phyloP scores from a whole-genome alignment of 2,888 invertebrate species.

The Celastrina argiolus region DNA sequence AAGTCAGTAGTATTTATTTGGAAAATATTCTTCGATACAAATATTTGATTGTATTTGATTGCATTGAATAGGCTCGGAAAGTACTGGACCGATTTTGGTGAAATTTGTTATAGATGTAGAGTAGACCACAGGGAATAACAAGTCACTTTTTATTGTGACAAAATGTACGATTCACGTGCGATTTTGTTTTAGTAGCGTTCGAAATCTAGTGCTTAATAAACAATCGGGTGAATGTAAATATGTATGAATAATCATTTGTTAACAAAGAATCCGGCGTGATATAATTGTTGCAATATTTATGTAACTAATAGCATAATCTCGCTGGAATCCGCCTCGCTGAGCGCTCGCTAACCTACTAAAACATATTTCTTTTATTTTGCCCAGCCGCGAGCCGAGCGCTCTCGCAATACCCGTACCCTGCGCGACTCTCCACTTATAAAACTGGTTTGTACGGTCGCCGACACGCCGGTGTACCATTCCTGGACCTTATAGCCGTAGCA shows the following conservation, averaged over 20 bases:
- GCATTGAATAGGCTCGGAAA: no score
- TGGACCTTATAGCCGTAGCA: neutral
- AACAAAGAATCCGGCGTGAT: neutral
- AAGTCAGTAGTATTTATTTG: neutral
- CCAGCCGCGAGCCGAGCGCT: slow-evolving; percentile 38
- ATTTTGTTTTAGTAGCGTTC: no score
- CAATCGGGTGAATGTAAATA: neutral
- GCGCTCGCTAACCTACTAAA: slow-evolving; percentile 77
- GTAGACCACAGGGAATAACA: no score
- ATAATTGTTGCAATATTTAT: slow-evolving; percentile 55
- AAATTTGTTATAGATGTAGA: no score
- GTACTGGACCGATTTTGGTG: no score
- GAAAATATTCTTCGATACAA: no score
- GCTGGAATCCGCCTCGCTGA: slow-evolving; percentile 69
- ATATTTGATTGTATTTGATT: no score
- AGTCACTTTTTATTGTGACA: no score
- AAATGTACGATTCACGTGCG: no score
- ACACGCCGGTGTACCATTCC: neutral
- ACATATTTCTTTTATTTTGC: slow-evolving; percentile 77
- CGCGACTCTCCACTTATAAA: slow-evolving; percentile 52
- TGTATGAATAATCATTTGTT: neutral
- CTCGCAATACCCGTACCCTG: slow-evolving; percentile 48
- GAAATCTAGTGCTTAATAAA: no score
- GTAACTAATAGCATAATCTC: slow-evolving; percentile 71
- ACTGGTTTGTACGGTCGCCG: slow-evolving; percentile 54